These are phyloP conservation scores for Salvelinus alpinus DNA, from an alignment of 2,113 vertebrate species.

Conservation along the genomic window DNA sequence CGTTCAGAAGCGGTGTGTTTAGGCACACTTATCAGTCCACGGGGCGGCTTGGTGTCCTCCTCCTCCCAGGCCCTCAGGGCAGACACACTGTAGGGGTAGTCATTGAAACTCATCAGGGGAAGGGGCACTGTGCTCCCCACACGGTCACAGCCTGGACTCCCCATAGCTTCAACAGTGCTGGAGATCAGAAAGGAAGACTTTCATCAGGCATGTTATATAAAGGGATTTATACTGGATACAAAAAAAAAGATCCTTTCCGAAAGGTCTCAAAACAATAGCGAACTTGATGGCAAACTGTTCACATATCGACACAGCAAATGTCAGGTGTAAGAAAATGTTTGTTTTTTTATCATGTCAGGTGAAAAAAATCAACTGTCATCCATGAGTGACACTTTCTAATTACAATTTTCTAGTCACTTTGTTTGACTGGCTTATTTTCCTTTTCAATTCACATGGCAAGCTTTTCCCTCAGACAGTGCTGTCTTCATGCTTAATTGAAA, in stretches of 20 bases:
- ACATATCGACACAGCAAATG: neutral
- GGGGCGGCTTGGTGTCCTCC: slow-evolving; percentile 61
- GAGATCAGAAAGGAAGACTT: neutral
- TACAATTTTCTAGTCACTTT: neutral
- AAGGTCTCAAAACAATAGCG: neutral
- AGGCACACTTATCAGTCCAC: slow-evolving; percentile 56
- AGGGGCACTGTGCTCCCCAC: slow-evolving; percentile 42
- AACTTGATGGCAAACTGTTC: neutral
- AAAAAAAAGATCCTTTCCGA: neutral
- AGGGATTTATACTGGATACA: neutral
- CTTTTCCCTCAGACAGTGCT: slow-evolving; percentile 4
- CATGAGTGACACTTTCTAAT: too few relatives aligned
- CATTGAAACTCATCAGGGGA: slow-evolving; percentile 21
- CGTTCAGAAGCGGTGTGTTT: slow-evolving; percentile 57
- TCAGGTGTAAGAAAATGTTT: neutral
- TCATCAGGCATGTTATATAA: neutral
- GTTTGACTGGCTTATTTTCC: neutral
- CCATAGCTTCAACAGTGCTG: slow-evolving; percentile 68
- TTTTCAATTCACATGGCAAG: neutral
- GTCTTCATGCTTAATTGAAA: slow-evolving; percentile 14
- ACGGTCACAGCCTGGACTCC: slow-evolving; percentile 77
- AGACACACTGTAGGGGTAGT: slow-evolving; percentile 18
- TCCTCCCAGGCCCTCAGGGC: slow-evolving; percentile 61
- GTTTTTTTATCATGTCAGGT: neutral
- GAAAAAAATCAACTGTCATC: neutral